These are phyloP conservation scores for Megaceryle alcyon DNA, from an alignment of 2,797 vertebrate genomes.

Conservation along the genomic window DNA sequence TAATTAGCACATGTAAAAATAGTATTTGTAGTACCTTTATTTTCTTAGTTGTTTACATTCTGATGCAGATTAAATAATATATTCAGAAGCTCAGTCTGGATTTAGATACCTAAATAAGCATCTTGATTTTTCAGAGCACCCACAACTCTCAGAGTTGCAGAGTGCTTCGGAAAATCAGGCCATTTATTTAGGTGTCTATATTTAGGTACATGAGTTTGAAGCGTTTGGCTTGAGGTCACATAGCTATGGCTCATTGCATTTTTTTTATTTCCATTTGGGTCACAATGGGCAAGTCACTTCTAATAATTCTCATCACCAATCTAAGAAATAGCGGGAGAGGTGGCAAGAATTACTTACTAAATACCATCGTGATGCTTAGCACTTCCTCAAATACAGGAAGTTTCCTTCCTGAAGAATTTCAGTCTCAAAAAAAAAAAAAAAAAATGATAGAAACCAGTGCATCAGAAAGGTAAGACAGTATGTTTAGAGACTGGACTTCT, in stretches of 20 bases:
- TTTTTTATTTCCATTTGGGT: constrained; percentile 64
- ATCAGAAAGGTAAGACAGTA: background rate
- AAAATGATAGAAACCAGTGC: background rate
- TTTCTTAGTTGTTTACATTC: constrained; percentile 14
- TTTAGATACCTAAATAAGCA: constrained; percentile 12
- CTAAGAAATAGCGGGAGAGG: background rate
- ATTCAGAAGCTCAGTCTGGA: background rate
- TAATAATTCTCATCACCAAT: constrained; percentile 24
- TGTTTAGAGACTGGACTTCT: background rate
- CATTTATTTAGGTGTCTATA: constrained; percentile 70
- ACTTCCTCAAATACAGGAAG: background rate
- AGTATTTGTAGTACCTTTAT: background rate
- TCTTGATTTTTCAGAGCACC: constrained; percentile 56
- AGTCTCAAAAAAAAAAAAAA: background rate
- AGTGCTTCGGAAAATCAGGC: constrained; percentile 54
- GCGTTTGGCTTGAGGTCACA: constrained; percentile 57
- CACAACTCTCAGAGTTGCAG: background rate
- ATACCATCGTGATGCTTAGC: background rate
- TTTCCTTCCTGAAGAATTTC: background rate
- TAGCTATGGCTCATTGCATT: constrained; percentile 54
- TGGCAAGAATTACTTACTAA: background rate
- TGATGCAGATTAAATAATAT: constrained; percentile 9
- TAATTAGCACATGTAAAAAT: constrained; percentile 11
- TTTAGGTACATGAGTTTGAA: constrained; percentile 65
- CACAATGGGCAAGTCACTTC: constrained; percentile 49